These are phyloP conservation scores for Benthosema pterotum DNA, from an alignment of 2,797 vertebrate genomes.

Conservation along the genomic window DNA sequence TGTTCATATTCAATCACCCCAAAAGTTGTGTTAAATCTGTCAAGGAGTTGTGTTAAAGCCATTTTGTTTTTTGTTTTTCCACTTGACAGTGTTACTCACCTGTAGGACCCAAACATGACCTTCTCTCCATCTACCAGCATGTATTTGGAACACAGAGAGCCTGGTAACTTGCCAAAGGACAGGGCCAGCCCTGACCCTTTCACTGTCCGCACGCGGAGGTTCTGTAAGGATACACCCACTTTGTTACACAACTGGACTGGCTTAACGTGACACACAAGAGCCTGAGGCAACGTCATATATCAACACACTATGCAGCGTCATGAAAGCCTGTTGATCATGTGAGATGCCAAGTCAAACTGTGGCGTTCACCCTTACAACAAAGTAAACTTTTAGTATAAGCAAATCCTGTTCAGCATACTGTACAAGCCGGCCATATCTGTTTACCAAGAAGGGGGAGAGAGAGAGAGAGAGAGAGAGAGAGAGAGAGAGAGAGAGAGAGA, in stretches of 20 bases:
- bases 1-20: too few species aligned
- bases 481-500: conserved; percentile 36
- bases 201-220: conserved; percentile 89
- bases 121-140: conserved; percentile 96
- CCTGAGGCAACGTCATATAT: conserved; percentile 32
- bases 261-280: conserved; percentile 13
- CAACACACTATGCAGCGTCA: neutral
- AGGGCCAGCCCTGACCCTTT: conserved; percentile 87
- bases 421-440: conserved; percentile 33
- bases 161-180: conserved; percentile 88
- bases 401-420: conserved; percentile 30
- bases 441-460: conserved; percentile 27
- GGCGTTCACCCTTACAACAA: conserved; percentile 19
- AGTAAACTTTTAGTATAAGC: conserved; percentile 37
- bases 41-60: too few species aligned
- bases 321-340: neutral
- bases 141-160: conserved; percentile 89
- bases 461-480: conserved; percentile 13
- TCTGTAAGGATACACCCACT: conserved; percentile 76
- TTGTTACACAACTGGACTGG: conserved; percentile 37
- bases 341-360: conserved; percentile 37
- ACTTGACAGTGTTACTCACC: conserved; percentile 68
- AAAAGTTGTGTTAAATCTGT: too few species aligned
- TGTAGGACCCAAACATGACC: conserved; percentile 93
- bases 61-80: neutral